Evolutionary conservation across 2,888 invertebrate genomes (phyloP).

Genomic region (Hirudinaria manillensis): DNA sequence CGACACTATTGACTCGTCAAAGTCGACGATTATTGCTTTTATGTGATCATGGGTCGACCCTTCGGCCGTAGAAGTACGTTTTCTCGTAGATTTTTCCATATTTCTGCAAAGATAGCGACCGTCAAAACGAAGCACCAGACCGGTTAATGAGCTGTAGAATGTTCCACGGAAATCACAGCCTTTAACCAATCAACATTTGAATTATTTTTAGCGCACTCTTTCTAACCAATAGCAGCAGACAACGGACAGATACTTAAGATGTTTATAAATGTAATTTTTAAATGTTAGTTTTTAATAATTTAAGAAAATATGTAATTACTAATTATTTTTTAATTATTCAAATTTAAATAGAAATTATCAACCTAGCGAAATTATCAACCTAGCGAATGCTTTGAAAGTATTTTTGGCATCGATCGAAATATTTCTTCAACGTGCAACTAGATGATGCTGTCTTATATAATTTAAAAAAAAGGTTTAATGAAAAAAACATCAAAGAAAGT

Average conservation of each 20-base stretch:
- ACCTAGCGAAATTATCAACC: neutral
- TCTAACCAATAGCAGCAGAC: neutral
- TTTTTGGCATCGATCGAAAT: neutral
- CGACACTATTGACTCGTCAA: slow-evolving; percentile 12
- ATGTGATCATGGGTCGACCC: slow-evolving; percentile 7
- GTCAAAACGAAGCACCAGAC: neutral
- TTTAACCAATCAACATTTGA: slow-evolving; percentile 13
- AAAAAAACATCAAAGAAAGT: neutral
- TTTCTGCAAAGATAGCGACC: neutral
- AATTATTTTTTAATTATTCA: neutral
- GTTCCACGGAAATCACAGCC: slow-evolving; percentile 15
- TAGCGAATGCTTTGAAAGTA: slow-evolving; percentile 2
- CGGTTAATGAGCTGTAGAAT: slow-evolving; percentile 20
- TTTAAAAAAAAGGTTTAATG: neutral
- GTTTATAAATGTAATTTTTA: neutral
- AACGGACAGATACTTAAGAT: neutral
- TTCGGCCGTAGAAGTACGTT: slow-evolving; percentile 6
- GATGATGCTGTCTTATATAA: neutral
- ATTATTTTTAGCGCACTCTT: slow-evolving; percentile 14
- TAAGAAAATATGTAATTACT: neutral
- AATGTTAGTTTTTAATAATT: neutral
- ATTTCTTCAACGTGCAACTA: neutral
- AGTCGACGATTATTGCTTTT: slow-evolving; percentile 13
- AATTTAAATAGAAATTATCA: neutral
- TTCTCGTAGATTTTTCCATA: slow-evolving; percentile 16